Evolutionary conservation across 2,888 invertebrate genomes (phyloP).

Genomic region (Mantis religiosa): DNA sequence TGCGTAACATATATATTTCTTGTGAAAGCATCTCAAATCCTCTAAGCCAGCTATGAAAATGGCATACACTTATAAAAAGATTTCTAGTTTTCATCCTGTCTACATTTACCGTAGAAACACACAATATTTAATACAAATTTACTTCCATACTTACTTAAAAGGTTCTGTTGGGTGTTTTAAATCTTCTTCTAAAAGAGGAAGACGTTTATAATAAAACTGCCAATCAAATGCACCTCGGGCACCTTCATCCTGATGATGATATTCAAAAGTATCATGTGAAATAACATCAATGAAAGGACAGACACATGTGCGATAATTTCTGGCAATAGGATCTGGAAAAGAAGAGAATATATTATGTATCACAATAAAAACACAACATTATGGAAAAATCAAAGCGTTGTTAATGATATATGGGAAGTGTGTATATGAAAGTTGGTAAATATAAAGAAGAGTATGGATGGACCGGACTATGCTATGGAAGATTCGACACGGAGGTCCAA

Average conservation of each 20-base stretch:
- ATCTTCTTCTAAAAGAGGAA: slow-evolving; percentile 74
- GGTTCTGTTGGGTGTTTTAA: slow-evolving; percentile 71
- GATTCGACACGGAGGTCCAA: too few relatives aligned
- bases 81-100: too few relatives aligned
- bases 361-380: neutral
- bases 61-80: too few relatives aligned
- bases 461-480: too few relatives aligned
- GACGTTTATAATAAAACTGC: slow-evolving; percentile 92
- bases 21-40: too few relatives aligned
- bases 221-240: slow-evolving; percentile 94
- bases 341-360: neutral
- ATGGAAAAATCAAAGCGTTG: too few relatives aligned
- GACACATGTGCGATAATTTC: slow-evolving; percentile 78
- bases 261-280: slow-evolving; percentile 86
- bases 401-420: too few relatives aligned
- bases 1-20: too few relatives aligned
- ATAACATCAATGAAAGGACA: slow-evolving; percentile 93
- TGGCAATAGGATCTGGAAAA: slow-evolving; percentile 73
- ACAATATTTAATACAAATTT: neutral
- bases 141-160: slow-evolving; percentile 58
- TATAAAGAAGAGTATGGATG: too few relatives aligned
- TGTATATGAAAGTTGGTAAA: too few relatives aligned
- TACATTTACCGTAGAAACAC: too few relatives aligned
- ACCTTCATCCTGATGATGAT: slow-evolving; percentile 91
- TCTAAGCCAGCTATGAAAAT: too few relatives aligned